phyloP scores from a whole-genome alignment of 2,888 invertebrate species.

The Bembecia ichneumoniformis region DNA sequence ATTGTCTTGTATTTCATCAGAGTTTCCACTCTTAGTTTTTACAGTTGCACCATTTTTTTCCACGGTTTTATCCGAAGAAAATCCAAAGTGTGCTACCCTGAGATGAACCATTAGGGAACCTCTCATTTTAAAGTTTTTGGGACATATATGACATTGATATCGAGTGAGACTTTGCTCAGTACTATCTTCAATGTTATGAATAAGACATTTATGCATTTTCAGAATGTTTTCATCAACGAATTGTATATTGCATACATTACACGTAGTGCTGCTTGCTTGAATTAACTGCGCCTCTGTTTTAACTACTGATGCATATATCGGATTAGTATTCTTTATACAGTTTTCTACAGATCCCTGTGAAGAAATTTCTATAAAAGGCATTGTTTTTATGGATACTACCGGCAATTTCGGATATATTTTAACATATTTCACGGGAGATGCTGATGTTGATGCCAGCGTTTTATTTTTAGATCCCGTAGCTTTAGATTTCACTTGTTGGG shows the following conservation, averaged over 20 bases:
- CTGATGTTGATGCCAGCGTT: conserved; percentile 26
- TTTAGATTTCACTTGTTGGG: conserved; percentile 41
- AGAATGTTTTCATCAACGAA: conserved; percentile 80
- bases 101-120: conserved; percentile 87
- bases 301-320: conserved; percentile 24
- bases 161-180: conserved; percentile 46
- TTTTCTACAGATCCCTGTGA: conserved; percentile 25
- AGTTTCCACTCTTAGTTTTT: conserved; percentile 18
- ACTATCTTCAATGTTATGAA: conserved; percentile 71
- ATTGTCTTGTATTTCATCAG: conserved; percentile 21
- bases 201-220: conserved; percentile 81
- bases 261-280: conserved; percentile 46
- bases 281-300: conserved; percentile 35
- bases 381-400: conserved; percentile 44
- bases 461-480: conserved; percentile 54
- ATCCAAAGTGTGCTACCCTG: conserved; percentile 82
- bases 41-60: conserved; percentile 14
- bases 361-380: conserved; percentile 44
- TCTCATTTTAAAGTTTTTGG: conserved; percentile 85
- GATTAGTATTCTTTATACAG: conserved; percentile 23
- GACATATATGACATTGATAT: conserved; percentile 83
- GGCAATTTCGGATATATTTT: conserved; percentile 65
- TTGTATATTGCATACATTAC: conserved; percentile 80
- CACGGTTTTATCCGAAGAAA: conserved; percentile 36
- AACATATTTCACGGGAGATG: conserved; percentile 51